Evolutionary conservation across 2,888 invertebrate genomes (phyloP).

Genomic region (Stenotaenia linearis): DNA sequence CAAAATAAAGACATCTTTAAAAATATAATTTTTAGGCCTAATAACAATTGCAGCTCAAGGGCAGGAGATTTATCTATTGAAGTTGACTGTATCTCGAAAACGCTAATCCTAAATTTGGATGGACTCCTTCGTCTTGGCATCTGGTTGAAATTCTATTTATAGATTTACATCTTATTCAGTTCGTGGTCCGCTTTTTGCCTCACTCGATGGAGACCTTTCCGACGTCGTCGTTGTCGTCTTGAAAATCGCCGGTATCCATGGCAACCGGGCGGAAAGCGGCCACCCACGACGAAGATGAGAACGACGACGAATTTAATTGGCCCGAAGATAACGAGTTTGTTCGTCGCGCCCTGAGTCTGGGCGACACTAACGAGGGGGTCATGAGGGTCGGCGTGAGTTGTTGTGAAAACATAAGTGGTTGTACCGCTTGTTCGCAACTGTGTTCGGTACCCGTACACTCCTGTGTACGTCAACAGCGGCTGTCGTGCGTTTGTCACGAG

Average conservation of each 20-base stretch:
- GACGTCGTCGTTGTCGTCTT: not conserved
- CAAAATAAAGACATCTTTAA: too few species aligned
- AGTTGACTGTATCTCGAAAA: not conserved
- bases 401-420: not conserved
- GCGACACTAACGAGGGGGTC: not conserved
- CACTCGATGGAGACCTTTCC: not conserved
- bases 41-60: not conserved
- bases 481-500: conserved; percentile 6
- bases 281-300: conserved; percentile 30
- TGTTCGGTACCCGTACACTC: not conserved
- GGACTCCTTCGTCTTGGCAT: not conserved
- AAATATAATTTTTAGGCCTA: too few species aligned
- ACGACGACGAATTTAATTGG: conserved; percentile 33
- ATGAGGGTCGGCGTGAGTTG: not conserved
- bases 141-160: not conserved
- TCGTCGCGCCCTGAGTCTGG: conserved; percentile 8
- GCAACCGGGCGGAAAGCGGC: not conserved
- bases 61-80: not conserved
- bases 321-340: conserved; percentile 30
- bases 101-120: conserved; percentile 20
- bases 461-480: not conserved
- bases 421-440: not conserved
- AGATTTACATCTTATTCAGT: not conserved
- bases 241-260: not conserved
- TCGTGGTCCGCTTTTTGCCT: not conserved